Evolutionary conservation across 2,797 vertebrate genomes (phyloP).

Genomic region (Pachyuromys duprasi): DNA sequence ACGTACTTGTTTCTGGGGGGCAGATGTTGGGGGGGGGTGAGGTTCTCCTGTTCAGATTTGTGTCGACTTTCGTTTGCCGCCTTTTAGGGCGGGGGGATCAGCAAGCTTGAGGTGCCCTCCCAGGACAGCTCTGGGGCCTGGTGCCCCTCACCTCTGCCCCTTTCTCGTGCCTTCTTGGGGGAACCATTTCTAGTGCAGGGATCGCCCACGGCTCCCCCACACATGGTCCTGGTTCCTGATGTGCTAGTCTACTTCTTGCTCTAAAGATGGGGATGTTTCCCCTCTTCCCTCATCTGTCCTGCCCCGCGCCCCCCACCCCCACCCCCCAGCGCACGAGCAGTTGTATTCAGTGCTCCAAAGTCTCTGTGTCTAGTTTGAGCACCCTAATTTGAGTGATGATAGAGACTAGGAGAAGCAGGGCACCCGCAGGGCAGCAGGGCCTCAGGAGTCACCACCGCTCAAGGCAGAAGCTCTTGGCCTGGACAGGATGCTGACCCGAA

Average conservation of each 20-base stretch:
- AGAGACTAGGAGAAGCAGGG: neutral
- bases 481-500: neutral
- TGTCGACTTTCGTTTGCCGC: neutral
- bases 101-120: rapidly evolving
- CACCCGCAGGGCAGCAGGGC: neutral
- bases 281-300: neutral
- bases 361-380: rapidly evolving
- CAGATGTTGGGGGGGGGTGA: neutral
- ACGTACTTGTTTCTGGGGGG: neutral
- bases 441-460: neutral
- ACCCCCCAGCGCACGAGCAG: too few species aligned
- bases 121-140: neutral
- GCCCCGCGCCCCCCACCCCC: too few species aligned
- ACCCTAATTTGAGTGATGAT: neutral
- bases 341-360: neutral
- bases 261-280: neutral
- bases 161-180: neutral
- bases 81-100: neutral
- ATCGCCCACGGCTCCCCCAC: rapidly evolving
- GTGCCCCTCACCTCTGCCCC: neutral
- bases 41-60: neutral
- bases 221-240: neutral
- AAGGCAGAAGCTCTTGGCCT: neutral
- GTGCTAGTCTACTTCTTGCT: neutral
- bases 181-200: neutral